A percentile compares a stretch with the other conserved stretches of the same genome.
Evolutionary conservation across 1,140 invertebrate genomes (phyloP).

Genomic region (Liolophura sinensis): DNA sequence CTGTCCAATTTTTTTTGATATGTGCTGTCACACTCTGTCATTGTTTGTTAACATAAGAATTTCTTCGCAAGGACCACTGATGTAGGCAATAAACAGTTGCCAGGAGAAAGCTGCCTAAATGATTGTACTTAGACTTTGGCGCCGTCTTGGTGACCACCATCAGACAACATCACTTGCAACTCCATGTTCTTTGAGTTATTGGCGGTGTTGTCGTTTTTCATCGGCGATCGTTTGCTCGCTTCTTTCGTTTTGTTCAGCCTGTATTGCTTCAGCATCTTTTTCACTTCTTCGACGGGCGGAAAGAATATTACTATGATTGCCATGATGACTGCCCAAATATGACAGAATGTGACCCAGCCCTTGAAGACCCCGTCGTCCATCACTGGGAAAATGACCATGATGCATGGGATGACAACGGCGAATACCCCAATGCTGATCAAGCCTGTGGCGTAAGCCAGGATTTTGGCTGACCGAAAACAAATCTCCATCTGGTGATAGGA

Average conservation of each 20-base stretch:
- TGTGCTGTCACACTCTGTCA: too few species aligned
- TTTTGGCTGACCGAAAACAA: constrained; percentile 45
- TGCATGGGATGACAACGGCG: constrained; percentile 46
- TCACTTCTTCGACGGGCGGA: constrained; percentile 47
- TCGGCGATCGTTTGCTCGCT: too few species aligned
- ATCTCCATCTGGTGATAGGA: constrained; percentile 48
- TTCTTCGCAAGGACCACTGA: too few species aligned
- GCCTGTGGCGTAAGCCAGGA: constrained; percentile 46
- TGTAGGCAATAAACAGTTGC: too few species aligned
- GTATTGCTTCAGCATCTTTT: constrained; percentile 45
- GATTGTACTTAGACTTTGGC: too few species aligned
- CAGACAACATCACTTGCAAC: too few species aligned
- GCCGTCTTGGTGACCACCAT: too few species aligned
- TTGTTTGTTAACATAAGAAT: too few species aligned
- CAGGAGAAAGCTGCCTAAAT: too few species aligned
- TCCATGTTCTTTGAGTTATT: too few species aligned
- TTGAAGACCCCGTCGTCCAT: constrained; percentile 46
- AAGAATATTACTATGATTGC: constrained; percentile 47
- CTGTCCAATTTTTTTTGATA: too few species aligned
- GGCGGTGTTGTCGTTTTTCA: too few species aligned
- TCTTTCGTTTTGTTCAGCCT: constrained; percentile 23
- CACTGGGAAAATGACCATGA: constrained; percentile 45
- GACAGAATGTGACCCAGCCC: constrained; percentile 50
- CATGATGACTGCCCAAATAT: constrained; percentile 48
- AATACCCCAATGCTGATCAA: constrained; percentile 41